These are phyloP conservation scores for Agrotis exclamationis DNA, from an alignment of 2,888 invertebrate species.

Conservation along the genomic window DNA sequence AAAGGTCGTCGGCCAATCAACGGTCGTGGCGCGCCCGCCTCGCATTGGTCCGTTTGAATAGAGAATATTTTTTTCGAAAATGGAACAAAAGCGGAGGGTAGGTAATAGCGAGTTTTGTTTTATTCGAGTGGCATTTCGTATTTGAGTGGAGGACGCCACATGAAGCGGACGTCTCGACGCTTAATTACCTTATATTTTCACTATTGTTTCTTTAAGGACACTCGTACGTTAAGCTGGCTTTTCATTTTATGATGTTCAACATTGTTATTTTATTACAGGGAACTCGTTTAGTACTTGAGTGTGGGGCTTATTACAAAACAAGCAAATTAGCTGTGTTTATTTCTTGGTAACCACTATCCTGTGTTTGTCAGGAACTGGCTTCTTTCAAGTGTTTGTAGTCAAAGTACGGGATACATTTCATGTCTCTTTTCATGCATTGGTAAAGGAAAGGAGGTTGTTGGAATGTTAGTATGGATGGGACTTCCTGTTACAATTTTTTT, in stretches of 20 bases:
- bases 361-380: conserved; percentile 78
- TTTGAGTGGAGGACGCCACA: conserved; percentile 84
- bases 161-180: conserved; percentile 85
- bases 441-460: conserved; percentile 18
- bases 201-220: conserved; percentile 81
- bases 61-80: conserved; percentile 86
- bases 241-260: conserved; percentile 84
- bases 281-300: conserved; percentile 73
- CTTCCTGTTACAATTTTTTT: not conserved
- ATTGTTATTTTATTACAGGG: conserved; percentile 87
- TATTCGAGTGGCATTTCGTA: conserved; percentile 87
- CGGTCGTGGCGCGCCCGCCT: conserved; percentile 86
- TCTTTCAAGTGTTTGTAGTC: conserved; percentile 71
- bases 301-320: conserved; percentile 81
- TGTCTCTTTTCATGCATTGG: conserved; percentile 31
- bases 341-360: conserved; percentile 77
- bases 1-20: conserved; percentile 90
- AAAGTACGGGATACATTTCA: conserved; percentile 64
- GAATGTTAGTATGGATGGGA: not conserved
- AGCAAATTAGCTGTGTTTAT: conserved; percentile 87
- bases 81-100: conserved; percentile 89
- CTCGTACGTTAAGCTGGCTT: conserved; percentile 75
- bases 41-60: conserved; percentile 90
- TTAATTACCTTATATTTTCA: conserved; percentile 86
- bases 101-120: conserved; percentile 90